phyloP scores from a whole-genome alignment of 2,888 invertebrate species.

The Argyresthia goedartella region DNA sequence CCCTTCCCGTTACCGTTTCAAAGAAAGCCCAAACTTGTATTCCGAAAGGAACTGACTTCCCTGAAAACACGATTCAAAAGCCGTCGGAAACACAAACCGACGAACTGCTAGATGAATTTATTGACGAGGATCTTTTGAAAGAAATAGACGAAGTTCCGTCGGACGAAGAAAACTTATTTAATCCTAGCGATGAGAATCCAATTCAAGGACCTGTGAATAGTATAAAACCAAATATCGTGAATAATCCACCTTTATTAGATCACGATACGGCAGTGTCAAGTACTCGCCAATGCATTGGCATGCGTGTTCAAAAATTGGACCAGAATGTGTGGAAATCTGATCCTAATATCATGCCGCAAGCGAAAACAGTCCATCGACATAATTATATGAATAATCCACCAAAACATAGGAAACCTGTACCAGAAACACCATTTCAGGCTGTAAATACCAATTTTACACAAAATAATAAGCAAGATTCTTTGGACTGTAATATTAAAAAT shows the following conservation, averaged over 20 bases:
- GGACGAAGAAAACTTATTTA: constrained; percentile 31
- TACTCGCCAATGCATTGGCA: background rate
- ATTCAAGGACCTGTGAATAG: no score
- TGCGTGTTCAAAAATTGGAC: background rate
- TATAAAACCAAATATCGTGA: no score
- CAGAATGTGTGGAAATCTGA: background rate
- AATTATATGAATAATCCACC: background rate
- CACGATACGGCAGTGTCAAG: no score
- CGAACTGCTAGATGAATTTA: constrained; percentile 55
- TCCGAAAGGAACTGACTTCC: background rate
- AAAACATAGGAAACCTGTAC: background rate
- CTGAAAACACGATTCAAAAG: constrained; percentile 9
- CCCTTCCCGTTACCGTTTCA: no score
- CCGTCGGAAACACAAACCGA: constrained; percentile 28
- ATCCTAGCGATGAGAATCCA: background rate
- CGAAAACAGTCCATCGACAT: background rate
- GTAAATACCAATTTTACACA: background rate
- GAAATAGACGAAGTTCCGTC: constrained; percentile 56
- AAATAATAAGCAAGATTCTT: background rate
- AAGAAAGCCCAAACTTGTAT: background rate
- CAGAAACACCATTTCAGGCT: background rate
- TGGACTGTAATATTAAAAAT: background rate
- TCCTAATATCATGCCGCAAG: background rate
- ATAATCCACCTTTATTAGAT: no score
- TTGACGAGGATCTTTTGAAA: constrained; percentile 53